A percentile compares a stretch with the other conserved stretches of the same genome.
Evolutionary conservation across 2,797 vertebrate species (phyloP).

Genomic region (Mycteria americana): DNA sequence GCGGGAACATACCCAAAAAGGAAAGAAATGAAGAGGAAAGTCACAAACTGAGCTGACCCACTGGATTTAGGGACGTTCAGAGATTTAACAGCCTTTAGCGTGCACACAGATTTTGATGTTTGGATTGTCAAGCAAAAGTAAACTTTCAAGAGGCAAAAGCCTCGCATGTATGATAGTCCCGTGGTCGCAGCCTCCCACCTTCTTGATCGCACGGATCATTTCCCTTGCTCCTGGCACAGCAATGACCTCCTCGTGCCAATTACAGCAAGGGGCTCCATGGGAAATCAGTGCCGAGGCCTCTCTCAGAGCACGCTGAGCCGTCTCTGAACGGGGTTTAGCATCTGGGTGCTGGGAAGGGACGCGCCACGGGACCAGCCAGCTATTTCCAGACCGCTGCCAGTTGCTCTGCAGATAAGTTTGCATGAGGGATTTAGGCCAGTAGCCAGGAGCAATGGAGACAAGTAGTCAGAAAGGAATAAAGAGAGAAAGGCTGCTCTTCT

Average conservation of each 20-base stretch:
- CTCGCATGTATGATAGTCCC: accelerated
- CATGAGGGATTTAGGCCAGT: background rate
- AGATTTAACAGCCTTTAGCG: background rate
- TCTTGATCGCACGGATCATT: accelerated
- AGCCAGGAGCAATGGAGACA: background rate
- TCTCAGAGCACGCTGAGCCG: accelerated
- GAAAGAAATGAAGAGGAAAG: slow-evolving; percentile 10
- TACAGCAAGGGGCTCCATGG: background rate
- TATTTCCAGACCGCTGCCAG: background rate
- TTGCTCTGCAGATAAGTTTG: background rate
- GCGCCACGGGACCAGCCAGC: accelerated
- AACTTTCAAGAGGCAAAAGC: background rate
- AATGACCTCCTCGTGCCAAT: background rate
- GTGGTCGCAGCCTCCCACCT: background rate
- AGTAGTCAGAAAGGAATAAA: background rate
- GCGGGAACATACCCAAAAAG: background rate
- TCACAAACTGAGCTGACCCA: background rate
- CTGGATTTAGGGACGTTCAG: background rate
- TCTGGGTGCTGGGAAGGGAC: background rate
- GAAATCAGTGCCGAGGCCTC: background rate
- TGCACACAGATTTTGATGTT: background rate
- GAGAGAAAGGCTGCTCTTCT: background rate
- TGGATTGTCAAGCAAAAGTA: background rate
- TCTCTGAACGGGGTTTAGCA: accelerated
- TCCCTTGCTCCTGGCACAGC: background rate